Evolutionary conservation across 2,113 vertebrate species (phyloP).

Genomic region (Periophthalmus modestus): DNA sequence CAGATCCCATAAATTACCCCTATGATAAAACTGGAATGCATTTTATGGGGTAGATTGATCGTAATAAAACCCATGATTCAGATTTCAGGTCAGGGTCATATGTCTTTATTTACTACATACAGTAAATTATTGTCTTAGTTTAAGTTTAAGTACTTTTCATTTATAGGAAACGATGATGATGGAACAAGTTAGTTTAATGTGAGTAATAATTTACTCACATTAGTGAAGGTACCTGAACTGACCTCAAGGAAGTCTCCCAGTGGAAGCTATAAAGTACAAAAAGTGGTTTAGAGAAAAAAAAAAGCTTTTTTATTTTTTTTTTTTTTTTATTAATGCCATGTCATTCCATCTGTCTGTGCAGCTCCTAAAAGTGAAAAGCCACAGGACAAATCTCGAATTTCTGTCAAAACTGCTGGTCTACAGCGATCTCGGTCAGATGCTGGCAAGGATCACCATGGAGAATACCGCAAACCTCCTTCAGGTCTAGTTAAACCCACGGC

Average conservation of each 20-base stretch:
- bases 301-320: no score
- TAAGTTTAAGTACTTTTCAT: constrained; percentile 6
- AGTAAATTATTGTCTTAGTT: constrained; percentile 1
- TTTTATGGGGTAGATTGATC: not conserved
- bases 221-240: not conserved
- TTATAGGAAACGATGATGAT: constrained; percentile 3
- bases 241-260: not conserved
- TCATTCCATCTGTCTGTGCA: constrained; percentile 31
- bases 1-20: not conserved
- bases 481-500: constrained; percentile 87
- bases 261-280: not conserved
- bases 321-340: not conserved
- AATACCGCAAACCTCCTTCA: constrained; percentile 92
- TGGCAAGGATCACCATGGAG: constrained; percentile 83
- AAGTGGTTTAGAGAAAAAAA: not conserved
- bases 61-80: constrained; percentile 18
- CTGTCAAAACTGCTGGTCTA: constrained; percentile 83
- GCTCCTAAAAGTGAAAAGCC: constrained; percentile 86
- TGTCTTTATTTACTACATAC: constrained; percentile 21
- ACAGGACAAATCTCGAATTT: constrained; percentile 88
- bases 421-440: constrained; percentile 95
- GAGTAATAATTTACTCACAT: constrained; percentile 1
- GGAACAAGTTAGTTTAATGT: constrained; percentile 6
- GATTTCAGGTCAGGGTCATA: not conserved
- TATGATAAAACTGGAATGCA: constrained; percentile 3